Percentiles rank a stretch among this genome's conserved stretches.
Evolutionary conservation across 2,888 invertebrate genomes (phyloP).

Genomic region (Nemotelus pantherinus): DNA sequence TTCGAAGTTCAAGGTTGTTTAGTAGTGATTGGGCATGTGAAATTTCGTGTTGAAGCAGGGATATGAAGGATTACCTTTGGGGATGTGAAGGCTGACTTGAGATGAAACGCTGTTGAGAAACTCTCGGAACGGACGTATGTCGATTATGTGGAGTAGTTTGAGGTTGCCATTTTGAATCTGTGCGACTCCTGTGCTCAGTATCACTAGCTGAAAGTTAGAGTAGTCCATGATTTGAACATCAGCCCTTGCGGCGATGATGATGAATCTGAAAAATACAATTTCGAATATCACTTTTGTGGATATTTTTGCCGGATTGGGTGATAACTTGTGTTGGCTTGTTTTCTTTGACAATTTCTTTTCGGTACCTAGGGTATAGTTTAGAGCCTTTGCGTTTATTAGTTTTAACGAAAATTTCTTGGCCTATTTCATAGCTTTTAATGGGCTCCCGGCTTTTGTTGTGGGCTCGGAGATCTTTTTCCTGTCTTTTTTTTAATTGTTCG

Average conservation of each 20-base stretch:
- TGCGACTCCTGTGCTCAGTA: neutral
- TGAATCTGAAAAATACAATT: neutral
- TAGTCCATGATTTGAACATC: slow-evolving; percentile 1
- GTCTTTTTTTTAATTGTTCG: no score
- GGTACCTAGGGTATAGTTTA: no score
- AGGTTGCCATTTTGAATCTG: neutral
- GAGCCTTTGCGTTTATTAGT: no score
- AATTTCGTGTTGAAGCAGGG: neutral
- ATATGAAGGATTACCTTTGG: neutral
- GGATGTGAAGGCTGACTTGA: neutral
- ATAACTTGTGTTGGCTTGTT: neutral
- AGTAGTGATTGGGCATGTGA: neutral
- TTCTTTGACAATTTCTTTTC: neutral
- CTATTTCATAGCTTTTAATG: no score
- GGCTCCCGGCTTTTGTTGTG: no score
- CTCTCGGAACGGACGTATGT: neutral
- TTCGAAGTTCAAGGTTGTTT: neutral
- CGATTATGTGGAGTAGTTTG: no score
- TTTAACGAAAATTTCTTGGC: no score
- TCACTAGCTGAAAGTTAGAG: neutral
- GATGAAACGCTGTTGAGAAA: neutral
- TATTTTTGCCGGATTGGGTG: neutral
- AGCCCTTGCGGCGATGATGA: neutral
- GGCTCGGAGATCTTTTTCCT: no score
- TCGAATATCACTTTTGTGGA: neutral